phyloP scores from a whole-genome alignment of 2,888 invertebrate species.

The Brachylomia viminalis region DNA sequence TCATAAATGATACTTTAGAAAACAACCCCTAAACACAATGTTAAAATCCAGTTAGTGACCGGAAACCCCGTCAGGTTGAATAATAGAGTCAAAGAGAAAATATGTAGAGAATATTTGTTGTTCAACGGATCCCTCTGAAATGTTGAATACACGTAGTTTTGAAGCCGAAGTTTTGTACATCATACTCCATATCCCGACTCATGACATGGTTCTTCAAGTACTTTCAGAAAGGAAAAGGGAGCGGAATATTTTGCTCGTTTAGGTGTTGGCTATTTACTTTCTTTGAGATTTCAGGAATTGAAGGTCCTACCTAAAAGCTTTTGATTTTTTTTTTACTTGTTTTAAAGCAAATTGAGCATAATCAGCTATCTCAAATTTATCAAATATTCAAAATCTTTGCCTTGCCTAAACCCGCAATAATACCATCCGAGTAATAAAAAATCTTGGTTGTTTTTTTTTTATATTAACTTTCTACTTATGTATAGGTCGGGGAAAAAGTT shows the following conservation, averaged over 20 bases:
- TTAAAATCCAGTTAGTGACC: conserved; percentile 50
- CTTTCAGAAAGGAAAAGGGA: conserved; percentile 19
- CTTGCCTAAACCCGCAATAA: not conserved
- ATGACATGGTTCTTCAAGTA: conserved; percentile 23
- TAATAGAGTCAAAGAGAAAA: conserved; percentile 52
- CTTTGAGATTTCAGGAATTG: not conserved
- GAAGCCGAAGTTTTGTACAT: conserved; percentile 32
- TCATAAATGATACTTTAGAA: conserved; percentile 46
- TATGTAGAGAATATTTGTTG: conserved; percentile 35
- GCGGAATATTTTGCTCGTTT: not conserved
- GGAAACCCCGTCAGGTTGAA: conserved; percentile 44
- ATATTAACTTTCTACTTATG: not conserved
- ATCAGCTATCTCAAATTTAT: too few relatives aligned
- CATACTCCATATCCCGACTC: conserved; percentile 29
- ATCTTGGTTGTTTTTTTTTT: not conserved
- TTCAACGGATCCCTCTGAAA: conserved; percentile 38
- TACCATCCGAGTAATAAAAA: not conserved
- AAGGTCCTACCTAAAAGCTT: not conserved
- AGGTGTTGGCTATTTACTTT: not conserved
- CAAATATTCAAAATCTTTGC: not conserved
- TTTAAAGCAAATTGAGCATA: too few relatives aligned
- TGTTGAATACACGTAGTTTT: conserved; percentile 39
- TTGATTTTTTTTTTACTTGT: not conserved
- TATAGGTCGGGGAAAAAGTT: too few relatives aligned
- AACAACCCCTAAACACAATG: conserved; percentile 31